Evolutionary conservation across 2,888 invertebrate species (phyloP), one percentile per base, ranked within the genome.

Genomic region (Metellina segmentata): DNA sequence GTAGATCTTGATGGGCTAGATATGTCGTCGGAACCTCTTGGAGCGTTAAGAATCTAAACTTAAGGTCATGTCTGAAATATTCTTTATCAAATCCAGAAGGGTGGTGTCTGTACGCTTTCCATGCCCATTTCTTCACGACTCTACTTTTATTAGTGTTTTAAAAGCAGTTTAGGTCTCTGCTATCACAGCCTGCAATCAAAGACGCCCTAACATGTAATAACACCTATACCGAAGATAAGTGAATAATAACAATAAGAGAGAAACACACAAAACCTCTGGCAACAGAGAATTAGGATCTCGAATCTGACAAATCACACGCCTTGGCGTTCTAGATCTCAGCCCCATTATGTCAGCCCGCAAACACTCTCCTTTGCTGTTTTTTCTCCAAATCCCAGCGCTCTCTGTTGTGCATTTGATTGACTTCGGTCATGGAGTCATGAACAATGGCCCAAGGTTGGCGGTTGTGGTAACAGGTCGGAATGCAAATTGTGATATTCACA

Each of bases 251-350:
- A 79, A 87, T 79, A 85, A 51, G 34, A 71, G 71, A 71, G 48
- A 78, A 19, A 52, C 85, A 85, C 71, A 81, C 82, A 89, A 77
- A 89, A 48, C 19, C 51, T 16, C 20, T 6, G 49, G 74, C 78
- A 48, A n/a, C 19, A 74, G 53, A 71, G 71, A 79, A 75, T 78
- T 34, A 48, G 53, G 72, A 81, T 71, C 52, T 7, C 49, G 19
- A 79, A 90, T 90, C 85, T 81, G 85, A 81, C 90, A 90, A 90
- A 90, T 86, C 72, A 51, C 72, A 79, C 85, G 90, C 79, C 90
- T 90, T 49, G 70, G 75, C 51, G 90, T 61, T 85, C 90, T 48
- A 85, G 75, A 86, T 90, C 61, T 74, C 81, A 74, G 81, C 61
- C 69, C 85, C 90, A 90, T 90, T 90, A 90, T 86, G 90, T 85